Evolutionary conservation across 2,113 vertebrate genomes (phyloP).

Genomic region (Murina feae): DNA sequence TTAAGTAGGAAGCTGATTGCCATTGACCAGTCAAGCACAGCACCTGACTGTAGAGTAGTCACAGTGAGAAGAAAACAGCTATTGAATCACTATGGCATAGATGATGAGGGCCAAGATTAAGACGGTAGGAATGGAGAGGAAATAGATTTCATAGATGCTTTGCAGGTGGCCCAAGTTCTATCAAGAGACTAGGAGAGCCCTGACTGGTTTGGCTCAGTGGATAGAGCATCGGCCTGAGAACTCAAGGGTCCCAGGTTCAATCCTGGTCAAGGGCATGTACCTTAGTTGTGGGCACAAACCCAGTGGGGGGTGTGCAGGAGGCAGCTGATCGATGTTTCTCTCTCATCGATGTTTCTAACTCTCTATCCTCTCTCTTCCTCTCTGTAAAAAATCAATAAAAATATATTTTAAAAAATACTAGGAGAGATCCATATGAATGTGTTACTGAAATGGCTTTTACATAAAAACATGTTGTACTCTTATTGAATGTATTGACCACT

Average conservation of each 20-base stretch:
- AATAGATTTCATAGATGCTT: conserved; percentile 24
- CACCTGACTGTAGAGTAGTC: not conserved
- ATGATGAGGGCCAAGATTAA: not conserved
- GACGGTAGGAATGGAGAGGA: not conserved
- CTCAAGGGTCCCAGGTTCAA: too few species aligned
- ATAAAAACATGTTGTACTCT: not conserved
- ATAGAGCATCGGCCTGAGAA: too few species aligned
- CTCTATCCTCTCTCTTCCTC: too few species aligned
- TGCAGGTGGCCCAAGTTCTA: conserved; percentile 1
- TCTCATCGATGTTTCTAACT: too few species aligned
- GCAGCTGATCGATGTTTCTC: too few species aligned
- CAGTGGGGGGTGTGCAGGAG: too few species aligned
- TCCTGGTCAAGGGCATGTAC: too few species aligned
- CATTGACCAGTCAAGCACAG: not conserved
- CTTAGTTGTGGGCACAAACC: too few species aligned
- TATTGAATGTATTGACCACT: not conserved
- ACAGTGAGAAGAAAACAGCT: not conserved
- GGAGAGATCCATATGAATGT: not conserved
- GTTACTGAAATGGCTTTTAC: not conserved
- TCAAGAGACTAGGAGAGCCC: not conserved
- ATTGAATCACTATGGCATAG: not conserved
- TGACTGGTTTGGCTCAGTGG: too few species aligned
- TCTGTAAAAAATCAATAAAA: too few species aligned
- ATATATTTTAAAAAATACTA: too few species aligned
- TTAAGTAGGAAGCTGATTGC: not conserved